phyloP scores from a whole-genome alignment of 2,888 invertebrate genomes.

The Ptychoptera albimana region DNA sequence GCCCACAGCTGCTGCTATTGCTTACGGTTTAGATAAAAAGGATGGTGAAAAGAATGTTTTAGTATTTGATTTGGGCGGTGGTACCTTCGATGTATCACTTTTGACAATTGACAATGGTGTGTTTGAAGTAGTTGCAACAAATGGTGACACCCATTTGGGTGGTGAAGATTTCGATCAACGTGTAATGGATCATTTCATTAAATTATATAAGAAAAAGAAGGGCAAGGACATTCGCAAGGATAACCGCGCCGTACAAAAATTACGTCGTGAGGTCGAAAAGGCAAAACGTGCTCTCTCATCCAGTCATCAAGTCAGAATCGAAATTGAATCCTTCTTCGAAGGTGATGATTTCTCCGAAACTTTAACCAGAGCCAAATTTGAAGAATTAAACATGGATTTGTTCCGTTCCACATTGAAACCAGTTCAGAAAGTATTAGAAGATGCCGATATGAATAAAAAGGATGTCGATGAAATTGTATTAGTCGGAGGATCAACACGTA shows the following conservation, averaged over 20 bases:
- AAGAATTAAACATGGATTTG: slow-evolving; percentile 90
- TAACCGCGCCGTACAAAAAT: slow-evolving; percentile 86
- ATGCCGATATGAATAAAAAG: slow-evolving; percentile 97
- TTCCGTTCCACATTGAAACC: slow-evolving; percentile 88
- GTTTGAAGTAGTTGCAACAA: slow-evolving; percentile 56
- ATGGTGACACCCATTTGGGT: slow-evolving; percentile 91
- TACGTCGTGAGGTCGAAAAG: slow-evolving; percentile 93
- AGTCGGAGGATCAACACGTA: slow-evolving; percentile 97
- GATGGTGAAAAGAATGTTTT: slow-evolving; percentile 97
- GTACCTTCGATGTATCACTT: slow-evolving; percentile 97
- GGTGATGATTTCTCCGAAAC: slow-evolving; percentile 98
- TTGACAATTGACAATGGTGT: slow-evolving; percentile 98
- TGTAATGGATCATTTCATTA: slow-evolving; percentile 98
- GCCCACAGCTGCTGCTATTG: slow-evolving; percentile 92
- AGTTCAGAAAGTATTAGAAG: slow-evolving; percentile 90
- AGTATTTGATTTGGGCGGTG: slow-evolving; percentile 98
- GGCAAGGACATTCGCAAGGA: slow-evolving; percentile 93
- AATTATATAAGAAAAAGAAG: slow-evolving; percentile 97
- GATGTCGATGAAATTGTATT: slow-evolving; percentile 98
- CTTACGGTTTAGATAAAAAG: slow-evolving; percentile 92
- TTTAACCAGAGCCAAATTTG: slow-evolving; percentile 94
- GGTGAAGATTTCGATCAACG: slow-evolving; percentile 99
- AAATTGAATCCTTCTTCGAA: slow-evolving; percentile 96
- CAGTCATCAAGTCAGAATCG: slow-evolving; percentile 86
- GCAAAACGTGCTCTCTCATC: slow-evolving; percentile 92